Percentiles rank a stretch among this genome's conserved stretches.
phyloP scores from a whole-genome alignment of 1,140 invertebrate genomes.

The Drosophila triauraria region DNA sequence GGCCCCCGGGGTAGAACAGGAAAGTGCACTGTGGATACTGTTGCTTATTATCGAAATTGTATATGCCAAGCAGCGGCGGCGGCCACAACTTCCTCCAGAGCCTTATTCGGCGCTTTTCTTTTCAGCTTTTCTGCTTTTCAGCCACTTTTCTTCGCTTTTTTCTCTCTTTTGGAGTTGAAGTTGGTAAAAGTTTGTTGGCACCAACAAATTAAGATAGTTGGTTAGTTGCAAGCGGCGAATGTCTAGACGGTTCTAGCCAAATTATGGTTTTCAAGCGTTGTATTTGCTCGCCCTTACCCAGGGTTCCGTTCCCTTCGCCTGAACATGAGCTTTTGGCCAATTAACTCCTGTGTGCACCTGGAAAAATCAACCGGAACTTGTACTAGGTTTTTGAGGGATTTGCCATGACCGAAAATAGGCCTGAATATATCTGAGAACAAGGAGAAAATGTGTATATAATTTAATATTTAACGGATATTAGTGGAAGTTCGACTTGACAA shows the following conservation, averaged over 20 bases:
- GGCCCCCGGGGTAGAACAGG: conserved; percentile 4
- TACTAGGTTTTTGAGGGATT: too few relatives aligned
- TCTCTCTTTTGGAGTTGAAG: conserved; percentile 1
- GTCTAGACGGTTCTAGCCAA: conserved; percentile 82
- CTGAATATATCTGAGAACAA: too few relatives aligned
- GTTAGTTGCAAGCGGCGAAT: conserved; percentile 59
- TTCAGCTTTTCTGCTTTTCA: conserved; percentile 26
- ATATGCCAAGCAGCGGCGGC: conserved; percentile 69
- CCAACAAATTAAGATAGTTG: conserved; percentile 82
- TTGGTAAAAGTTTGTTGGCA: conserved; percentile 72
- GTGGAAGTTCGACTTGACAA: too few relatives aligned
- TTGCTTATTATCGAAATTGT: conserved; percentile 83
- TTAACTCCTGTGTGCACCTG: conserved; percentile 11
- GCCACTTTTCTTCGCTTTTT: conserved; percentile 14
- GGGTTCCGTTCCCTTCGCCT: background rate
- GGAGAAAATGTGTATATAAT: too few relatives aligned
- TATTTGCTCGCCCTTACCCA: conserved; percentile 17
- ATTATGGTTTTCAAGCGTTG: conserved; percentile 78
- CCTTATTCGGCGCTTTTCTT: conserved; percentile 25
- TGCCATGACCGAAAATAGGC: too few relatives aligned
- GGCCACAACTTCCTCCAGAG: conserved; percentile 64
- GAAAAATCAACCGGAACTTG: background rate
- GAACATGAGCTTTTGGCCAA: conserved; percentile 50
- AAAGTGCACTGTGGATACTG: conserved; percentile 70
- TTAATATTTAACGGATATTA: too few relatives aligned